Conservation (phyloP, 2,797 vertebrate species). For the Hipposideros larvatus region DNA sequence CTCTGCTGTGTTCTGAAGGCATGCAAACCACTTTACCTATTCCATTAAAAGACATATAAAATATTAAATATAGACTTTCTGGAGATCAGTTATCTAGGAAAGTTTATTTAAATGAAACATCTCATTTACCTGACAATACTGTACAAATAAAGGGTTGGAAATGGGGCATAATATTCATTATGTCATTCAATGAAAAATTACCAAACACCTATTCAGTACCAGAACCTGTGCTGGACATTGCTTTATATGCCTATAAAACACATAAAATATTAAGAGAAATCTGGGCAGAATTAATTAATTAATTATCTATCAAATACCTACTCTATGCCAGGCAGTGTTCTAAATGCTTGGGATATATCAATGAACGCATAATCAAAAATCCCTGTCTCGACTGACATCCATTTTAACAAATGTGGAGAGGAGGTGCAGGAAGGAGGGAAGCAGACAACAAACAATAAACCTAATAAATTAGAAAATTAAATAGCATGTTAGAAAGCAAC, state of each 20-base stretch:
- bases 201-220: background rate
- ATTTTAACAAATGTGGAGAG: background rate
- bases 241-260: constrained; percentile 23
- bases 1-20: background rate
- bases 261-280: constrained; percentile 42
- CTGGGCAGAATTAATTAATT: background rate
- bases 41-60: constrained; percentile 44
- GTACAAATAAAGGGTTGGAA: constrained; percentile 24
- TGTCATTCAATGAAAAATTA: constrained; percentile 33
- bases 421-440: background rate
- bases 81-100: constrained; percentile 38
- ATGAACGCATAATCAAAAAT: constrained; percentile 11
- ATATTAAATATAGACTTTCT: background rate
- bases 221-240: constrained; percentile 3
- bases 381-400: background rate
- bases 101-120: constrained; percentile 31
- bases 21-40: constrained; percentile 32
- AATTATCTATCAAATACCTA: background rate
- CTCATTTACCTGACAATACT: constrained; percentile 13
- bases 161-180: constrained; percentile 6
- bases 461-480: background rate
- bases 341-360: background rate
- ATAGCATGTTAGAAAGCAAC: background rate
- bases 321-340: background rate
- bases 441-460: background rate